Base-by-base conservation (phyloP, 2,888 invertebrate species). In the Polylopha cassiicola region DNA sequence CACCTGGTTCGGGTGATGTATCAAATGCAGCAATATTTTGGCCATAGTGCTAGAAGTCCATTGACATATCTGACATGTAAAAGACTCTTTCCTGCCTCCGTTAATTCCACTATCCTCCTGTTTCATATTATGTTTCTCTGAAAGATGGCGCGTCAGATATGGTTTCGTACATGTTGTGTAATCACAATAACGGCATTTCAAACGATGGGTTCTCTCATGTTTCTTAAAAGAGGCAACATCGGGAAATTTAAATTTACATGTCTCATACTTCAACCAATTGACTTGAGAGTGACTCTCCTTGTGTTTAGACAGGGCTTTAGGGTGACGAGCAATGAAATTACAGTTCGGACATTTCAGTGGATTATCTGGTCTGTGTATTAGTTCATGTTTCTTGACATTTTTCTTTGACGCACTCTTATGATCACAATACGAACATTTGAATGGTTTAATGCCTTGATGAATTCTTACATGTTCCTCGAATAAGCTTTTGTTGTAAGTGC, bases 401-500 rank as follows among this genome's bases (percentile, higher is more conserved):
- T 77, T 82, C 53, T 78, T 80, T 0, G 81, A 81, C 0, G 65
- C 81, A 4, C 70, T 74, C 0, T 71, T 46, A 51, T 80, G 77
- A 0, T 71, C 48, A 6, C 84, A 84, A 37, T 62, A 55, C 0
- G 62, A 47, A 28, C 84, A 84, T 53, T 74, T 70, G 47, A 65
- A 84, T 0, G 84, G 84, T 45, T 84, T 84, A 13, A 78, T 66
- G 0, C 82, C 82, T 48, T 74, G 64, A 22, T 84, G 82, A 1
- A 73, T 67, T 1, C 71, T 30, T 0, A 77, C 63, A 8, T 84
- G 82, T 8, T 81, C 82, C 5, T 73, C 70, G 21, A 79, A 81
- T 1, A 77, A 21, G 0, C 60, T 53, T 22, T 73, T 78, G 32
- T 82, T 81, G 37, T 74, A 71, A 0, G 82, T 79, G 0, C 69